These are phyloP conservation scores for Metellina segmentata DNA, from an alignment of 2,888 invertebrate species.

Conservation along the genomic window DNA sequence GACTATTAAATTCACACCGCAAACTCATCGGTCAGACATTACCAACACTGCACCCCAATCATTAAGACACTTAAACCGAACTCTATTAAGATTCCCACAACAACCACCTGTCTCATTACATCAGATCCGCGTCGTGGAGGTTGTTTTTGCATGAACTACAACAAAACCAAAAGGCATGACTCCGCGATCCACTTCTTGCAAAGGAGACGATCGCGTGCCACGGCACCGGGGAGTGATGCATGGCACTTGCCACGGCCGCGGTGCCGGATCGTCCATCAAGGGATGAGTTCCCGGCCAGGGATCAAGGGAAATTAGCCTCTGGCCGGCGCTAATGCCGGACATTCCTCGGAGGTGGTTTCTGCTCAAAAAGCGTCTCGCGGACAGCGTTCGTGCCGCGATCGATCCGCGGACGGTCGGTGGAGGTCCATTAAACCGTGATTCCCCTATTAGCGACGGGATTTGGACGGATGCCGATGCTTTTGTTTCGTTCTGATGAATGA, in stretches of 20 bases:
- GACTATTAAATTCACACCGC: too few relatives aligned
- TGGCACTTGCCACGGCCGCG: conserved; percentile 49
- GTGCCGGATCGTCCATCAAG: conserved; percentile 60
- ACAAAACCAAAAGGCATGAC: background rate
- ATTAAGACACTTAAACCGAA: background rate
- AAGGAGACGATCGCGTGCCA: conserved; percentile 7
- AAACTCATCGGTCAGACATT: too few relatives aligned
- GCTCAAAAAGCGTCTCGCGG: background rate
- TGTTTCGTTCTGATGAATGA: too few relatives aligned
- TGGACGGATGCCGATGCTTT: too few relatives aligned
- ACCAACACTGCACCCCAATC: too few relatives aligned
- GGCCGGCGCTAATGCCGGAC: conserved; percentile 3
- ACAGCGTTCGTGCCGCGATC: background rate
- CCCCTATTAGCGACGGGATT: too few relatives aligned
- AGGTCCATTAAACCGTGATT: too few relatives aligned
- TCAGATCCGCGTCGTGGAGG: background rate
- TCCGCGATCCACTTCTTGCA: background rate
- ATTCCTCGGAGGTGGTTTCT: conserved; percentile 28
- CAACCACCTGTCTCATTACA: background rate
- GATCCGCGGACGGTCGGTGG: too few relatives aligned
- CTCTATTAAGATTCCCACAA: background rate
- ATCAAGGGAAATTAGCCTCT: conserved; percentile 66
- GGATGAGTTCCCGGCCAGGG: background rate
- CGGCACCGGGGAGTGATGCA: conserved; percentile 45
- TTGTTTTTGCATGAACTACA: background rate